Base-by-base conservation (phyloP, 2,888 invertebrate species). In the Congeria kusceri region DNA sequence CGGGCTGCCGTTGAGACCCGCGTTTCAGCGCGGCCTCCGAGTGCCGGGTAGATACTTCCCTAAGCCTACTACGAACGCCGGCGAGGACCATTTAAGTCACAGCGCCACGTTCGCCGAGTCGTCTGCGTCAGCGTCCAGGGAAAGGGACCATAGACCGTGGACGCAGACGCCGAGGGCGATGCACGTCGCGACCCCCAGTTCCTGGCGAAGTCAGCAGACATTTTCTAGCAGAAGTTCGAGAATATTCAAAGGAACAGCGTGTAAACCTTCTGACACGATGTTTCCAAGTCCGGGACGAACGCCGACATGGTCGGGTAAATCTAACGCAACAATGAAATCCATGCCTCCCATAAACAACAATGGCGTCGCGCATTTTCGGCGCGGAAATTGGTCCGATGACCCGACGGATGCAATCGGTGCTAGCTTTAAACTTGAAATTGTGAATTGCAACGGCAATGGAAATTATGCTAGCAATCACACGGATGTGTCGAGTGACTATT, bases 21-120 rank as follows among this genome's bases (percentile, higher is more conserved):
- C 73, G 3, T 77, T 83, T 58, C 83, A 83, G 46, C 44, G 78
- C 47, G 64, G 59, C 20, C 20, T 70, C 18, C 74, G 69, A 18
- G 78, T 88, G 9, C 86, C 88, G 0, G 88, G 88, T 7, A 70
- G 87, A 28, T 88, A 84, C 58, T 88, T 88, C 64, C 86, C 88
- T 0, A 87, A 87, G 62, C 84, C 86, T 1, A 71, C 84, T 9
- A 39, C 73, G 15, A 39, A 73, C 2, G 76, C 76, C 3, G 82
- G 84, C 5, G 67, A 83, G 18, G n/a, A 53, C n/a, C n/a, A 58
- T 13, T n/a, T 28, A 1, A 27, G 28, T 29, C 28, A 29, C 27
- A 29, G 27, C 27, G 4, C 27, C 5, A 29, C 27, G 9, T 28
- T 27, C 15, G 25, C 18, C 5, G 25, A 25, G 23, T 25, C n/a